These are phyloP conservation scores for Halichoerus grypus DNA, from an alignment of 2,113 vertebrate species.

Conservation along the genomic window DNA sequence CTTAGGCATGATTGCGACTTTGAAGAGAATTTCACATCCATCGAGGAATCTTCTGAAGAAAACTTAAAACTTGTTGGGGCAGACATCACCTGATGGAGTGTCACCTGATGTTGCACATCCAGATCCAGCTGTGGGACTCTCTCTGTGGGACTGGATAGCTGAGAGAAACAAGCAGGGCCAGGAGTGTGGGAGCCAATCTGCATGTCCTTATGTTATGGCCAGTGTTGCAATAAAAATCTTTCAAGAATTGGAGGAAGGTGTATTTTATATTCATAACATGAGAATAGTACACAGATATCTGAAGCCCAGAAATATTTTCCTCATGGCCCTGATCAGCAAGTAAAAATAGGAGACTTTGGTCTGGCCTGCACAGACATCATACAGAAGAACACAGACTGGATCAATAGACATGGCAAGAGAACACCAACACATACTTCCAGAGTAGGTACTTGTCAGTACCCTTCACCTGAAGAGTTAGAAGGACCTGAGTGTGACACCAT, in stretches of 20 bases:
- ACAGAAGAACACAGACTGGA: constrained; percentile 85
- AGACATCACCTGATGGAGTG: constrained; percentile 43
- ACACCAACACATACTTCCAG: constrained; percentile 90
- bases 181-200: background rate
- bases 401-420: constrained; percentile 82
- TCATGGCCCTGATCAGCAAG: constrained; percentile 90
- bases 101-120: background rate
- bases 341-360: constrained; percentile 98
- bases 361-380: constrained; percentile 94
- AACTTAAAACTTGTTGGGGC: constrained; percentile 76
- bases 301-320: constrained; percentile 98
- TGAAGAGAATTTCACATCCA: constrained; percentile 54
- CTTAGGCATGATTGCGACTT: background rate
- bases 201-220: constrained; percentile 89
- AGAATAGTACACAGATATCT: constrained; percentile 97
- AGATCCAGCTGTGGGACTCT: background rate
- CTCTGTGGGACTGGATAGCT: background rate
- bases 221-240: constrained; percentile 90
- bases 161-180: background rate
- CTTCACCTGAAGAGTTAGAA: constrained; percentile 95
- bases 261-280: constrained; percentile 95
- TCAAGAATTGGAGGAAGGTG: constrained; percentile 92
- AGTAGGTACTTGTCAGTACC: constrained; percentile 96
- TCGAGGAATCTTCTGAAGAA: constrained; percentile 75
- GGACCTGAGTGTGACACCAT: constrained; percentile 96